Evolutionary conservation across 2,797 vertebrate species (phyloP).

Genomic region (Capromys pilorides): DNA sequence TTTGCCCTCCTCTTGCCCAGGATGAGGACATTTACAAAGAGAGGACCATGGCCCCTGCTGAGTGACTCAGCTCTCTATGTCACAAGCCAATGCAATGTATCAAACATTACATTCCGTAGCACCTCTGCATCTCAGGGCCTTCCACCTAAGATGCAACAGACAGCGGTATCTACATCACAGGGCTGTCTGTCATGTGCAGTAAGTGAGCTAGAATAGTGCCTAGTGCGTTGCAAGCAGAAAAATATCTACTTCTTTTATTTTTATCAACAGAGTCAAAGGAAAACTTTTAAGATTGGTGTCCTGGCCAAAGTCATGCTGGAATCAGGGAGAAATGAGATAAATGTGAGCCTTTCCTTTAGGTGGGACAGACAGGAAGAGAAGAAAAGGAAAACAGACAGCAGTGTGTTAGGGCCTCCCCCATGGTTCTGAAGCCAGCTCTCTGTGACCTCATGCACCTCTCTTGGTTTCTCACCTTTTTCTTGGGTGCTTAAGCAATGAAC

Average conservation of each 20-base stretch:
- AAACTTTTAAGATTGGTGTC: background rate
- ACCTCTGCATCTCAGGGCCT: background rate
- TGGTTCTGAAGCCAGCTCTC: background rate
- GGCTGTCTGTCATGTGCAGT: background rate
- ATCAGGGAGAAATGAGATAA: background rate
- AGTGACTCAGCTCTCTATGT: background rate
- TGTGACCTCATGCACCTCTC: background rate
- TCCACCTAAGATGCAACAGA: background rate
- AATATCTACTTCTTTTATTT: background rate
- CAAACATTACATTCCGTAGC: background rate
- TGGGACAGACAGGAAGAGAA: background rate
- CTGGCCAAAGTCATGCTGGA: background rate
- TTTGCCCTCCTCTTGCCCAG: background rate
- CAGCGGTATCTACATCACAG: background rate
- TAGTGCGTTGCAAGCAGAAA: background rate
- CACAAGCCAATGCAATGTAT: background rate
- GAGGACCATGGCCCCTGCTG: background rate
- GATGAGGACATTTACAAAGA: background rate
- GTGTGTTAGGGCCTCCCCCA: background rate
- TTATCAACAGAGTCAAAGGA: conserved; percentile 10
- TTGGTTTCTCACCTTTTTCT: background rate
- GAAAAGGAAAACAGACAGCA: background rate
- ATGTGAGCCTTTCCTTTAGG: background rate
- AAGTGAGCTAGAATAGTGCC: background rate
- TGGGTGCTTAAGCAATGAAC: background rate